Evolutionary conservation across 2,113 vertebrate species (phyloP).

Genomic region (Oxyura jamaicensis): DNA sequence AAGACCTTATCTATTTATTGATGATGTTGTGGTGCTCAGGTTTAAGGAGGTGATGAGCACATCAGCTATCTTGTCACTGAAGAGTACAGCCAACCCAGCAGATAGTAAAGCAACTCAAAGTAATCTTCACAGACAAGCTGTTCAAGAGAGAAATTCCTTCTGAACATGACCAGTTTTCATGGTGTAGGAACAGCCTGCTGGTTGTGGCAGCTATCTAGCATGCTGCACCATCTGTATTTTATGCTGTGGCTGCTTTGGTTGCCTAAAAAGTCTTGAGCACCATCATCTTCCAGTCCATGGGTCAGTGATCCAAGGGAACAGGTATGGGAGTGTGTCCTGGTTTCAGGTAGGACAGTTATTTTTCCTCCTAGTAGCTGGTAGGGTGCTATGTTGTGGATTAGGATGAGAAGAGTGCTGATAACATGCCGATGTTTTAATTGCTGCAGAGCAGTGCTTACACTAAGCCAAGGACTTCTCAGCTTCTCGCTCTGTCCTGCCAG

Average conservation of each 20-base stretch:
- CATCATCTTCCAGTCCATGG: background rate
- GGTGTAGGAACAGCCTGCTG: background rate
- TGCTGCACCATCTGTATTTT: background rate
- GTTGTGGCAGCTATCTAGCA: too few relatives aligned
- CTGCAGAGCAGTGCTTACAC: too few relatives aligned
- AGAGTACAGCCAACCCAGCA: background rate
- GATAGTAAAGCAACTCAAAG: background rate
- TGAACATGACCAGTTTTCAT: background rate
- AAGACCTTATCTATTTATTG: background rate
- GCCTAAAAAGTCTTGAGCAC: background rate
- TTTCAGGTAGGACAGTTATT: too few relatives aligned
- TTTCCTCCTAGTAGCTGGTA: too few relatives aligned
- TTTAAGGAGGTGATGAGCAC: background rate
- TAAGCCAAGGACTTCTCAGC: too few relatives aligned
- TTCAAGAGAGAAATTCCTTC: background rate
- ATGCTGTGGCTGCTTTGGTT: background rate
- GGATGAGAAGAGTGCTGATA: too few relatives aligned
- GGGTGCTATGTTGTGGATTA: too few relatives aligned
- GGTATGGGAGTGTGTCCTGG: background rate
- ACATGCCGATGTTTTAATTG: too few relatives aligned
- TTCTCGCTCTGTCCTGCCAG: too few relatives aligned
- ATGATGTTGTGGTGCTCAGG: background rate
- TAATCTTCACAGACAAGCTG: background rate
- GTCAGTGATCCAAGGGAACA: background rate
- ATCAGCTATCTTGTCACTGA: background rate